These are phyloP conservation scores for Nixonia krombeini DNA, from an alignment of 1,140 invertebrate species.

Conservation along the genomic window DNA sequence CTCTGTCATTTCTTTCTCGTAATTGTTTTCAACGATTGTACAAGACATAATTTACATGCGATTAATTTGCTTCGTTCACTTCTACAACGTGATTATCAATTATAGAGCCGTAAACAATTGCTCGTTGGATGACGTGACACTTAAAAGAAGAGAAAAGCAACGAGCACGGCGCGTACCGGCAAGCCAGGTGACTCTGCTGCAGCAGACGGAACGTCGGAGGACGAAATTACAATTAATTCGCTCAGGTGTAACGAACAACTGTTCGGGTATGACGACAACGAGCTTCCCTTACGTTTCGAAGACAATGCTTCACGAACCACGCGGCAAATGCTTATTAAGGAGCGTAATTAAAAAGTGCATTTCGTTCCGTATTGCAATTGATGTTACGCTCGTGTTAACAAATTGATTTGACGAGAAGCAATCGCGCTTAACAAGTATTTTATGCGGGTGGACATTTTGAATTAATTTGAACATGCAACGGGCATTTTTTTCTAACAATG, in stretches of 20 bases:
- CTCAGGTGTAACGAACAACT: constrained; percentile 32
- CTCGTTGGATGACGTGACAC: constrained; percentile 41
- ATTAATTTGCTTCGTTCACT: too few relatives aligned
- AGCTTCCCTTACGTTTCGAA: too few relatives aligned
- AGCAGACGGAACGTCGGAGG: constrained; percentile 22
- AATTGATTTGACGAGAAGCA: too few relatives aligned
- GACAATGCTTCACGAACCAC: not conserved
- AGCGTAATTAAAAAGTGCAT: too few relatives aligned
- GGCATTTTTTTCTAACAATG: constrained; percentile 29
- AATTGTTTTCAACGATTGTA: too few relatives aligned
- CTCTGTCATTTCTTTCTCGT: too few relatives aligned
- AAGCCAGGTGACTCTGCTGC: constrained; percentile 36
- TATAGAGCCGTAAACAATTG: too few relatives aligned
- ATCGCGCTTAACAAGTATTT: not conserved
- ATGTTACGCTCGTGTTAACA: not conserved
- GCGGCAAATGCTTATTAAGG: too few relatives aligned
- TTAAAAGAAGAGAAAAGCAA: constrained; percentile 35
- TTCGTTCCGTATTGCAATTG: not conserved
- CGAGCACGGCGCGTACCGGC: constrained; percentile 10
- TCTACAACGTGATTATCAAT: too few relatives aligned
- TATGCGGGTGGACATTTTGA: not conserved
- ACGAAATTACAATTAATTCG: constrained; percentile 52
- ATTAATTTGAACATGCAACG: constrained; percentile 27
- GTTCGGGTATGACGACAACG: constrained; percentile 27
- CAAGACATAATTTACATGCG: too few relatives aligned